These are phyloP conservation scores for Acanthaster planci DNA, from an alignment of 35 echinoderm and acorn worm genomes.

Conservation along the genomic window DNA sequence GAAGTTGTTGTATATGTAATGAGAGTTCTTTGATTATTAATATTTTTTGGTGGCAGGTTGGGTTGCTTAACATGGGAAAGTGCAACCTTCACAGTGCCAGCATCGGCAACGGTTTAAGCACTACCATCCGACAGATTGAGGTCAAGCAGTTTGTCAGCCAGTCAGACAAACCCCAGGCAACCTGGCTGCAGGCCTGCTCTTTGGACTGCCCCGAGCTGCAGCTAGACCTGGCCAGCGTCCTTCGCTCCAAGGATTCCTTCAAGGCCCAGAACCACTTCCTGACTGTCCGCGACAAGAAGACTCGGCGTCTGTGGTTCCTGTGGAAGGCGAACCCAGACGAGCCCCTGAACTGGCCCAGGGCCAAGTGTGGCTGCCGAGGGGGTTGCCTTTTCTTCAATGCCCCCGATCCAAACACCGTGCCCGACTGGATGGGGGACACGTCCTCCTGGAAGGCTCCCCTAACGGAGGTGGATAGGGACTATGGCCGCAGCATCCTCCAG, in stretches of 20 bases:
- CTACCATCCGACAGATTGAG: constrained; percentile 58
- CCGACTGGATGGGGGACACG: constrained; percentile 31
- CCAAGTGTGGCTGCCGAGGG: constrained; percentile 87
- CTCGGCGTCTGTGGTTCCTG: constrained; percentile 82
- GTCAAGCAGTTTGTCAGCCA: constrained; percentile 75
- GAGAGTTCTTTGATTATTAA: neutral
- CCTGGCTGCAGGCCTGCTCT: constrained; percentile 74
- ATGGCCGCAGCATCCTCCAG: constrained; percentile 78
- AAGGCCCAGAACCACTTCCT: constrained; percentile 79
- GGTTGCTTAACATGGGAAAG: constrained; percentile 64
- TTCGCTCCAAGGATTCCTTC: constrained; percentile 34
- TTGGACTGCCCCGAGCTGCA: constrained; percentile 66
- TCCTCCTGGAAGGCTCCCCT: constrained; percentile 20
- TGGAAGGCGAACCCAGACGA: constrained; percentile 52
- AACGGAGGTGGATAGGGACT: constrained; percentile 58
- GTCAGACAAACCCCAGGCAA: constrained; percentile 1
- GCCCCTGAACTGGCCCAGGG: constrained; percentile 20
- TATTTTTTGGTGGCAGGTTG: constrained; percentile 46
- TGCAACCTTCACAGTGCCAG: constrained; percentile 91
- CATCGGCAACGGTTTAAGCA: constrained; percentile 65
- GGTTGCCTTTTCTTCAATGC: constrained; percentile 85
- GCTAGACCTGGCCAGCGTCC: constrained; percentile 65
- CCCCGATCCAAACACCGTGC: constrained; percentile 41
- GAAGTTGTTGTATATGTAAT: no score
- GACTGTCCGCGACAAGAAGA: constrained; percentile 67